Evolutionary conservation across 2,113 vertebrate genomes (phyloP).

Genomic region (Macroglossus sobrinus): DNA sequence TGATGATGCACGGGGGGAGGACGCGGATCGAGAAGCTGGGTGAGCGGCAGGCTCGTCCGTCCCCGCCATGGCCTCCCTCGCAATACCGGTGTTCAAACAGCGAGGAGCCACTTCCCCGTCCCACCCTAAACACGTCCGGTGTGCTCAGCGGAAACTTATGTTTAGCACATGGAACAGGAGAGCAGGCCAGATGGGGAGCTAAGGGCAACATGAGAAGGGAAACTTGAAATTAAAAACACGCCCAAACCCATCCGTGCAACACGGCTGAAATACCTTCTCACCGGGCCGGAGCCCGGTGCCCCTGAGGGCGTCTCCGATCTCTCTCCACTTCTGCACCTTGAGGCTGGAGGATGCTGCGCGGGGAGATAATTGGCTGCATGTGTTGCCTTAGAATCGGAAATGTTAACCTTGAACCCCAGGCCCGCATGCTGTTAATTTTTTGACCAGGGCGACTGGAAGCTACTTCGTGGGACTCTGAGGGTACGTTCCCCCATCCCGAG

Average conservation of each 20-base stretch:
- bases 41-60: neutral
- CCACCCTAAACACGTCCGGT: neutral
- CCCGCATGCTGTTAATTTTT: slow-evolving; percentile 38
- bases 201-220: slow-evolving; percentile 26
- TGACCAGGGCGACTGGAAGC: slow-evolving; percentile 56
- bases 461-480: slow-evolving; percentile 23
- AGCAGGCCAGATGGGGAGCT: neutral
- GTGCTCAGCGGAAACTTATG: neutral
- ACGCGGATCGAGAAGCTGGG: rapidly evolving
- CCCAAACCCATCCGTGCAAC: neutral
- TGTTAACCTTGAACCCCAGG: neutral
- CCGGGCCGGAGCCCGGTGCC: neutral
- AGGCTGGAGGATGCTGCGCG: neutral
- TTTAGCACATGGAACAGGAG: neutral
- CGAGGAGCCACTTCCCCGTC: neutral
- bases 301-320: neutral
- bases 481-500: slow-evolving; percentile 63
- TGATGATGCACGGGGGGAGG: neutral
- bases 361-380: slow-evolving; percentile 1
- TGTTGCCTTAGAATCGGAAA: slow-evolving; percentile 12
- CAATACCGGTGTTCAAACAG: neutral
- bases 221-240: slow-evolving; percentile 24
- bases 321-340: neutral
- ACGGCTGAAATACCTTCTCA: neutral
- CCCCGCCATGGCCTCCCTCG: neutral